Evolutionary conservation across 2,888 invertebrate genomes (phyloP), one percentile per base, ranked within the genome.

Genomic region (Drosophila quinaria): DNA sequence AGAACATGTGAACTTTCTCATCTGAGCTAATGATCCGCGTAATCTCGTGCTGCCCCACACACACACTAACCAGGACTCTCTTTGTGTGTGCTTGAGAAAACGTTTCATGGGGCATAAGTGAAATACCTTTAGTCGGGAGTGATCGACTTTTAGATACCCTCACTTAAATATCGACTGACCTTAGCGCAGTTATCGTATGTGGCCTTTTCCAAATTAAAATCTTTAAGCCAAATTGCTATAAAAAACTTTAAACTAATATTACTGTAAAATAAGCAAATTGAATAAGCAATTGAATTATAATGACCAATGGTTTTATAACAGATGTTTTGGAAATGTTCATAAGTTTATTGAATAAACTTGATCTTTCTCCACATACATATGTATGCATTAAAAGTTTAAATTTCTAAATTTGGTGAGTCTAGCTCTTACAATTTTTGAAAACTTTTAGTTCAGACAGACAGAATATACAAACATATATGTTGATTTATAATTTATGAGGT

Each of bases 21-120:
- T 80, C 80, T 70, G 74, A 84, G 78, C 87, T 84, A 84, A 87
- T 84, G 84, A 87, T 84, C 78, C 84, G 81, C 87, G 84, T 84
- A 84, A 84, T 84, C 84, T 81, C 72, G 69, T 73, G 66, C 66
- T 71, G 73, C 62, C 29, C 22, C 15, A 33, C 44, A 56, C 58
- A 17, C 15, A 22, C 25, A 19, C 42, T 11, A 11, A 10, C 11
- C 11, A 19, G 19, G 19, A 0, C 8, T 33, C 5, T 6, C 37
- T 49, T 25, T 37, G 1, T 42, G 19, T 15, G 10, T 31, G 49
- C 65, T 49, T 31, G 46, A 25, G 54, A 61, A 35, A 72, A 72
- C 61, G 59, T 64, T 41, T 35, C 13, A 50, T 19, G 3, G 22
- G 54, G 25, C 37, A 29, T n/a, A 37, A 13, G 35, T 37, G 6